phyloP scores from a whole-genome alignment of 1,140 invertebrate species.

The Bilobella aurantiaca region DNA sequence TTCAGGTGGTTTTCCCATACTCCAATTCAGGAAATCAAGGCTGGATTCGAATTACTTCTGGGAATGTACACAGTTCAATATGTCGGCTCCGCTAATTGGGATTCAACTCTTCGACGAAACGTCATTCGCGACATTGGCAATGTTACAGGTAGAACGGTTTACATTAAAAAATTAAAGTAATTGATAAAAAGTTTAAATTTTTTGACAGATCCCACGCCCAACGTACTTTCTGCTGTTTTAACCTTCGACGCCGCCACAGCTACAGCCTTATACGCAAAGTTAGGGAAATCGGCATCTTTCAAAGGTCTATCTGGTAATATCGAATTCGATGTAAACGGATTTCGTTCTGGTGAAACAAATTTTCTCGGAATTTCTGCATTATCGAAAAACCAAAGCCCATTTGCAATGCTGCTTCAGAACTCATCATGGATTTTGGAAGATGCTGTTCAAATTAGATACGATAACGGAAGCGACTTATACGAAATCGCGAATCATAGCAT shows the following conservation, averaged over 20 bases:
- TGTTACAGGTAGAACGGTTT: conserved; percentile 22
- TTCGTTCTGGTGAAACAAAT: conserved; percentile 16
- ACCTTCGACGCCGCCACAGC: conserved; percentile 26
- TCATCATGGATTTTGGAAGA: conserved; percentile 33
- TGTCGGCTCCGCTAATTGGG: conserved; percentile 27
- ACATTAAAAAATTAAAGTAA: background rate
- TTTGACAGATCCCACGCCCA: conserved; percentile 22
- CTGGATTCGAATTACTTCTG: conserved; percentile 27
- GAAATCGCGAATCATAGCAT: conserved; percentile 23
- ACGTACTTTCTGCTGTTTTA: conserved; percentile 18
- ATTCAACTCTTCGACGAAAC: conserved; percentile 26
- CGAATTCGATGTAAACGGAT: conserved; percentile 19
- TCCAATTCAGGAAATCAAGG: background rate
- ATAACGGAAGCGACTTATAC: background rate
- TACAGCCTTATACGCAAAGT: background rate
- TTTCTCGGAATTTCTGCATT: conserved; percentile 7
- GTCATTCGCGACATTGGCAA: conserved; percentile 18
- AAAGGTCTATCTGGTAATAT: conserved; percentile 26
- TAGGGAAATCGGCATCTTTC: background rate
- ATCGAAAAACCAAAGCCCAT: background rate
- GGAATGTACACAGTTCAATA: conserved; percentile 29
- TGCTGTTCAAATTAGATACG: conserved; percentile 14
- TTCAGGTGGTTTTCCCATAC: background rate
- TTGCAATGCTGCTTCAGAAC: conserved; percentile 24
- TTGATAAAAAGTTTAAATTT: background rate